Evolutionary conservation across 2,113 vertebrate genomes (phyloP).

Genomic region (Tamias sibiricus): DNA sequence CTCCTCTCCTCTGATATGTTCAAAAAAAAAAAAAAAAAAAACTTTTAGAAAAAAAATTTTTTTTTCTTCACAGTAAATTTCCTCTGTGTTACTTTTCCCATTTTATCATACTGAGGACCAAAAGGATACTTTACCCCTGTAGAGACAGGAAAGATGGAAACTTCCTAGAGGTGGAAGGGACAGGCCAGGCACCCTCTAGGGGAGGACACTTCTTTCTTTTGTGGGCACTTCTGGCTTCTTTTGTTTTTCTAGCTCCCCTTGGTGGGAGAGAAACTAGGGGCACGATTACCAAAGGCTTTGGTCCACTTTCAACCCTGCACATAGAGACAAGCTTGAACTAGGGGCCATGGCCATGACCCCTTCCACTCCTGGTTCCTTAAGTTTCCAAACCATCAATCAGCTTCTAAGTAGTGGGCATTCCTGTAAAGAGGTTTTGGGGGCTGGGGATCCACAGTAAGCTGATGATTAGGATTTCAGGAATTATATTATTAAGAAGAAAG

Average conservation of each 20-base stretch:
- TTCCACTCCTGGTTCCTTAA: not conserved
- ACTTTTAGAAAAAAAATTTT: not conserved
- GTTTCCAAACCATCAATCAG: not conserved
- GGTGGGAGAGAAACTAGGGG: not conserved
- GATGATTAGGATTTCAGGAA: not conserved
- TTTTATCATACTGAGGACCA: not conserved
- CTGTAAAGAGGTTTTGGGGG: not conserved
- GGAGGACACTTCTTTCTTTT: not conserved
- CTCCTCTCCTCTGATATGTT: not conserved
- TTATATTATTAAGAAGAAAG: not conserved
- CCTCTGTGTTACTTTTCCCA: not conserved
- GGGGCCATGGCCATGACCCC: rapidly evolving
- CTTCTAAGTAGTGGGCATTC: no score
- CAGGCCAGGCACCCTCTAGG: rapidly evolving
- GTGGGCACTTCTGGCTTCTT: no score
- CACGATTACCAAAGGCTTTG: not conserved
- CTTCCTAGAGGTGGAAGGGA: not conserved
- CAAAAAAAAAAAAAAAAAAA: not conserved
- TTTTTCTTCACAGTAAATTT: not conserved
- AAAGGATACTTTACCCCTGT: not conserved
- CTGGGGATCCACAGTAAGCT: not conserved
- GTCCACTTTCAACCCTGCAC: not conserved
- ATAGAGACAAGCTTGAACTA: not conserved
- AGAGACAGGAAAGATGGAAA: not conserved
- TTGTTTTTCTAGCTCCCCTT: not conserved